Conservation (phyloP, 2,888 invertebrate genomes). For the Cantharis flavilabris region DNA sequence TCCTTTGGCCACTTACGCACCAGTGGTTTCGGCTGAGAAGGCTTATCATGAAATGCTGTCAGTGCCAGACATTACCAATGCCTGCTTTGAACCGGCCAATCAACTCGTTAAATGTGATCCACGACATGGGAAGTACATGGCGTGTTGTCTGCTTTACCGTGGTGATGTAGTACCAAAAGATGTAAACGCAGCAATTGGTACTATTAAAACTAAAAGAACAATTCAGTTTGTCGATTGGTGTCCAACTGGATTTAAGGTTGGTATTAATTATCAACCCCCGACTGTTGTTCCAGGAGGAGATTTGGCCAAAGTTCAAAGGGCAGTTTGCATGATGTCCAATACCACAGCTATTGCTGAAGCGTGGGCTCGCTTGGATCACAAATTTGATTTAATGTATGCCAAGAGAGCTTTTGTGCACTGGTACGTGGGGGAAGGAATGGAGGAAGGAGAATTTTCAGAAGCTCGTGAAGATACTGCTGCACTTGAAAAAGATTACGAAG, state of each 20-base stretch:
- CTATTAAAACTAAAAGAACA: conserved; percentile 47
- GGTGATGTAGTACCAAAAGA: background rate
- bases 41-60: background rate
- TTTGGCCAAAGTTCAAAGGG: background rate
- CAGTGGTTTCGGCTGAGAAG: background rate
- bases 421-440: conserved; percentile 62
- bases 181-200: background rate
- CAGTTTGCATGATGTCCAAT: background rate
- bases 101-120: background rate
- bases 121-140: background rate
- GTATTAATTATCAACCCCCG: background rate
- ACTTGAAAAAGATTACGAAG: background rate
- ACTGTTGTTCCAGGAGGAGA: background rate
- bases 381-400: conserved; percentile 72
- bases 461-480: conserved; percentile 57
- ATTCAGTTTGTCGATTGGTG: background rate
- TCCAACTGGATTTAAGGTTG: background rate
- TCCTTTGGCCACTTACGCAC: background rate
- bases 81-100: background rate
- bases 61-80: background rate
- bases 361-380: conserved; percentile 62
- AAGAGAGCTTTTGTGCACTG: conserved; percentile 74
- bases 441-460: conserved; percentile 60
- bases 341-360: conserved; percentile 3
- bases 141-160: background rate